These are phyloP conservation scores for Drosophila melanosoma DNA, from an alignment of 2,888 invertebrate genomes.

Conservation along the genomic window DNA sequence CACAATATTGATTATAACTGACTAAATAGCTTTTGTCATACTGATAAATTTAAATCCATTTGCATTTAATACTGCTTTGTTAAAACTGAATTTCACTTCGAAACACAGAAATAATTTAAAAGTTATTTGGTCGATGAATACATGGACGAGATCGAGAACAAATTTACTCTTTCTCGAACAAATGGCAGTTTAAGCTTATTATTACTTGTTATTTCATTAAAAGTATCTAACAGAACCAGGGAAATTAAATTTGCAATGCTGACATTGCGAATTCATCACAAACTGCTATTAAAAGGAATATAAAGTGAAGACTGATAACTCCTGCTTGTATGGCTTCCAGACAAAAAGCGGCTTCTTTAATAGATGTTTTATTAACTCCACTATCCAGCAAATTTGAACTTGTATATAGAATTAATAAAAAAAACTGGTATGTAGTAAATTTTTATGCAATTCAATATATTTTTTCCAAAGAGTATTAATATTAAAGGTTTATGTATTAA, in stretches of 20 bases:
- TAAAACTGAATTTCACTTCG: neutral
- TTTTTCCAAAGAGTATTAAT: too few relatives aligned
- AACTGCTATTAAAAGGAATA: rapidly evolving
- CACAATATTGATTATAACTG: neutral
- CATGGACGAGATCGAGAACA: rapidly evolving
- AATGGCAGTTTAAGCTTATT: neutral
- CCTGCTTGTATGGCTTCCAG: conserved; percentile 2
- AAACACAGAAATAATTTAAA: too few relatives aligned
- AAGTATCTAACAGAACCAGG: rapidly evolving
- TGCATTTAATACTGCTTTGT: neutral
- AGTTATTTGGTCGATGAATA: neutral
- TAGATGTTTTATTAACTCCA: neutral
- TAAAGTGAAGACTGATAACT: rapidly evolving
- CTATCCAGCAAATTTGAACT: rapidly evolving
- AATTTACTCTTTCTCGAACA: rapidly evolving
- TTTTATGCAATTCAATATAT: too few relatives aligned
- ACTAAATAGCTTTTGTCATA: too few relatives aligned
- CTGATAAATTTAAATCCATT: too few relatives aligned
- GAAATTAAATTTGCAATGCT: conserved; percentile 10
- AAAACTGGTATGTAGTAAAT: too few relatives aligned
- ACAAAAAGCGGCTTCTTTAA: rapidly evolving
- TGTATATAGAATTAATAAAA: neutral
- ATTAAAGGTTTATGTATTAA: too few relatives aligned
- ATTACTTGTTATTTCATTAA: rapidly evolving
- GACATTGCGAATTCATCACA: conserved; percentile 19